Base-by-base conservation (phyloP, 1,140 invertebrate genomes). In the Campoletis sonorensis region DNA sequence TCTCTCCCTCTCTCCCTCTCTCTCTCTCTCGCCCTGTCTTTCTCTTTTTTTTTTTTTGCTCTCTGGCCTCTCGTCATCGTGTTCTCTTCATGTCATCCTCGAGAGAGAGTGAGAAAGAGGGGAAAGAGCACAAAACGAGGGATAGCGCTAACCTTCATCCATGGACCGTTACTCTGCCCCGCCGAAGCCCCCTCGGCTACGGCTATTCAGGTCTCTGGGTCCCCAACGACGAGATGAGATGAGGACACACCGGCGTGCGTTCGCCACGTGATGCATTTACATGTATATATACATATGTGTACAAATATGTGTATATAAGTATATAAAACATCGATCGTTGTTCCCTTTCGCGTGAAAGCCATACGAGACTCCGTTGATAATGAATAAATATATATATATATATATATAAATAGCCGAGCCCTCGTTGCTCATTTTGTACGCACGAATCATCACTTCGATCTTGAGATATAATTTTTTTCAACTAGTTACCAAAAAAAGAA, bases 181-280 rank as follows among this genome's bases (percentile, higher is more conserved):
- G 82, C 81, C 79, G 64, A 58, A 79, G 82, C 61, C 84, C 79
- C 82, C 71, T 79, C 76, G 80, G 82, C 84, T 82, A 83, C 78
- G 84, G 81, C 77, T 85, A 85, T 85, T 82, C 82, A 83, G 84
- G 82, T 83, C 84, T 85, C 82, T 85, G 82, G 84, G 84, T 83
- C 84, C 84, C 80, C 80, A 83, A 83, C 80, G 79, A 77, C 77
- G 70, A 49, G 76, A 77, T 77, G 73, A 83, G 82, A 83, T 83
- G 82, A 83, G 82, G 82, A 83, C 79, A 83, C 45, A 30, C 61
- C 21, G 61, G 30, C 72, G 73, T 54, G 51, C 51, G 73, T 33
- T 77, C 73, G 51, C 73, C 72, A 78, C 75, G 64, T 81, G 58
- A 81, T 78, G 61, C 80, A 77, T 76, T 26, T 30, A 81, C 49